A percentile compares a stretch with the other conserved stretches of the same genome.
These are phyloP conservation scores for Platysternon megacephalum DNA, from an alignment of 2,113 vertebrate genomes.

Conservation along the genomic window DNA sequence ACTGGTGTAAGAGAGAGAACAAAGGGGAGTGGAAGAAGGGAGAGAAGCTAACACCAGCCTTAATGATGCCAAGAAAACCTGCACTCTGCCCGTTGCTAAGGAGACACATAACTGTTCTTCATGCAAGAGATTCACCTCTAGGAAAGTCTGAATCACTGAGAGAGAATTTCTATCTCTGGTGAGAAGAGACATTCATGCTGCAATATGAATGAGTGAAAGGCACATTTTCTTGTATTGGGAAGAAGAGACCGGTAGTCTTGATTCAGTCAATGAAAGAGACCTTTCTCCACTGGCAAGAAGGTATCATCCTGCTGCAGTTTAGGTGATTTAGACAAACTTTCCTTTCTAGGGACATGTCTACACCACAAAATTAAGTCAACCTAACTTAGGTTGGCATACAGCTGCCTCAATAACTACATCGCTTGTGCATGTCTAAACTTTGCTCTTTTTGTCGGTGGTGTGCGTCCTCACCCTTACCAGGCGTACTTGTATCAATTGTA, in stretches of 20 bases:
- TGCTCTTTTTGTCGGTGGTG: too few relatives aligned
- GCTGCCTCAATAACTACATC: too few relatives aligned
- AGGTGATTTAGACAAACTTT: slow-evolving; percentile 58
- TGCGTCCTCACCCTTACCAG: too few relatives aligned
- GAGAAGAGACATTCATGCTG: slow-evolving; percentile 47
- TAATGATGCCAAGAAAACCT: slow-evolving; percentile 43
- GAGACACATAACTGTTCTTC: slow-evolving; percentile 39
- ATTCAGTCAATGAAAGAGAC: slow-evolving; percentile 31
- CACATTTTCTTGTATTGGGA: not conserved
- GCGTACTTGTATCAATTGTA: too few relatives aligned
- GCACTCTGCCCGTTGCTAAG: slow-evolving; percentile 19
- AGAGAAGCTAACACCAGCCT: accelerated
- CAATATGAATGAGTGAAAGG: slow-evolving; percentile 37
- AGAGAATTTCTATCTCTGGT: slow-evolving; percentile 50
- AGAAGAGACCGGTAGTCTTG: slow-evolving; percentile 16
- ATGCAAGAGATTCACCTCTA: slow-evolving; percentile 49
- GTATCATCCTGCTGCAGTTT: slow-evolving; percentile 1
- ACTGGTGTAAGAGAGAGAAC: not conserved
- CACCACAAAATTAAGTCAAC: too few relatives aligned
- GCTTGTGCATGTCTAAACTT: too few relatives aligned
- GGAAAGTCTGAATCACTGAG: slow-evolving; percentile 41
- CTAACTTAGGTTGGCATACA: too few relatives aligned
- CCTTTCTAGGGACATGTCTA: slow-evolving; percentile 17
- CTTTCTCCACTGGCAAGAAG: slow-evolving; percentile 28
- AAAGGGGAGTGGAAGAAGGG: accelerated